Evolutionary conservation across 2,113 vertebrate species (phyloP), one percentile per base, ranked within the genome.

Genomic region (Cephalopholis sonnerati): DNA sequence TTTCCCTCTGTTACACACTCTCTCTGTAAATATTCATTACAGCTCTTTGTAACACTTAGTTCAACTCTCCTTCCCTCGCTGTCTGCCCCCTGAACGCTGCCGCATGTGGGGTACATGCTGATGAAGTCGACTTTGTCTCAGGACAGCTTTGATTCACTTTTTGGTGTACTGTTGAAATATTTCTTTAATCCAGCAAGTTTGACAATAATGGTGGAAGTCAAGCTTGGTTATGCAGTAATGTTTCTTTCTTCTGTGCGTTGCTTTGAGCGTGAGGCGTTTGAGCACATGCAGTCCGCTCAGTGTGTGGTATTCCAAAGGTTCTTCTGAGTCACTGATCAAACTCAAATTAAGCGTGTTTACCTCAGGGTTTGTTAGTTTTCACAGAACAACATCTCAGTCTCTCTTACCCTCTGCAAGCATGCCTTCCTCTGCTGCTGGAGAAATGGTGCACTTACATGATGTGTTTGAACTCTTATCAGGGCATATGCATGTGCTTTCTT

Each of bases 11-110:
- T 83, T 68, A 71, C 50, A 16, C n/a, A 29, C 44, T 61, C 67
- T 72, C 18, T 51, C n/a, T 76, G 48, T 84, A 81, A 85, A 81
- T 87, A 83, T 83, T 81, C 84, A 83, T 72, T 50, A 66, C 32
- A 15, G 51, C 61, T 81, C 76, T 81, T 87, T 83, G 85, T 69
- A 75, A 73, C 79, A 83, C 82, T 87, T 74, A 70, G 77, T 81
- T 84, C 81, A 77, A 67, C 73, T 77, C 77, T 68, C 50, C 17
- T 69, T 74, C 58, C 51, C 55, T 48, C 1, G 6, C 79, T 4
- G 8, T 16, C 58, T 64, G 68, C 50, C 46, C 17, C 67, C 72
- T 25, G 51, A 79, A 75, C 27, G 27, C 64, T 22, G 48, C 50
- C 15, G 55, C 51, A 29, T 82, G 69, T 55, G 41, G 24, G 71